Evolutionary conservation across 1,140 invertebrate species (phyloP), one percentile per base, ranked within the genome.

Genomic region (Drosophila nebulosa): DNA sequence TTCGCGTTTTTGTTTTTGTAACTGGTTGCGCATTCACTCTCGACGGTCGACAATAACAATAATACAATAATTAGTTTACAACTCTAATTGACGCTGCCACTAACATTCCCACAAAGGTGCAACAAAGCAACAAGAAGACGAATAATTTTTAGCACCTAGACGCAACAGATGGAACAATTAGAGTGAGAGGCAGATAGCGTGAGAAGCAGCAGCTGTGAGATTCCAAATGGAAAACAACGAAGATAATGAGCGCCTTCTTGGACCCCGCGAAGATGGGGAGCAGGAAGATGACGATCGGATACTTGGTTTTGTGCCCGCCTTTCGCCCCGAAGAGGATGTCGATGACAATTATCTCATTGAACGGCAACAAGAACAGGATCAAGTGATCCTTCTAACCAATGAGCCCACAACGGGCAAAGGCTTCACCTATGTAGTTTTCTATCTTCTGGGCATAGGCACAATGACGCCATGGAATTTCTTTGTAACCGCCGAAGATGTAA

Each of bases 401-500:
- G 79, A 81, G 10, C 95, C 95, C 10, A 70, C 79, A 21, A 95
- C 95, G 73, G 93, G 92, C 73, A 94, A 93, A 58, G 89, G 93
- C 32, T 90, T 93, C 32, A 96, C 97, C 10, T 98, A 97, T 80
- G 92, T 96, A 14, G 95, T 97, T 52, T 98, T 99, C 92, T 97
- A 97, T 91, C 92, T 98, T 64, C 94, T 99, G 69, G 98, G 98
- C 42, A 95, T 98, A 79, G 96, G 96, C 53, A 97, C 97, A 22
- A 92, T 99, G 59, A 94, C 98, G 16, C 97, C 98, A 66, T 99
- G 97, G 97, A 98, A 97, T 91, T 98, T 99, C 92, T 97, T 99
- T 89, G 96, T 98, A 26, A 99, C 97, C 66, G 97, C 97, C 18
- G 96, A 98, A 92, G 96, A 97, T 93, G 97, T 98, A 93, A 95